phyloP scores from a whole-genome alignment of 1,140 invertebrate genomes.

The Hypothenemus hampei region DNA sequence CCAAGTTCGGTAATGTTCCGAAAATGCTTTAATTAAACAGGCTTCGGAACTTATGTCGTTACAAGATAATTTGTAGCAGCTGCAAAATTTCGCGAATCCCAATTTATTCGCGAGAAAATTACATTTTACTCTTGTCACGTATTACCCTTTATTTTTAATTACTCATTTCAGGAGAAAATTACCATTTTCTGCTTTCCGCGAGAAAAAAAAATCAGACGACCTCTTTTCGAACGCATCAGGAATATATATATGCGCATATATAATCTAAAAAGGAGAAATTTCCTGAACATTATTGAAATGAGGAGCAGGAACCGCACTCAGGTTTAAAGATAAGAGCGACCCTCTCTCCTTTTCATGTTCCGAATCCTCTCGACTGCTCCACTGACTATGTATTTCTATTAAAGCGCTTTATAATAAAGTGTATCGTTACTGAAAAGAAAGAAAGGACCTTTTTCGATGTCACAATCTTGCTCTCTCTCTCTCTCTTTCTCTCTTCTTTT shows the following conservation, averaged over 20 bases:
- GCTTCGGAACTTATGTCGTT: slow-evolving; percentile 25
- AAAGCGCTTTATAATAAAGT: slow-evolving; percentile 1
- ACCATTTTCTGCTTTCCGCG: too few species aligned
- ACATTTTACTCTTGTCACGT: slow-evolving; percentile 17
- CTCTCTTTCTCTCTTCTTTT: too few species aligned
- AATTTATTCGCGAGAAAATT: slow-evolving; percentile 15
- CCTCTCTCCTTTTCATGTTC: neutral
- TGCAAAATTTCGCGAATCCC: slow-evolving; percentile 9
- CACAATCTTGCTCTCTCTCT: too few species aligned
- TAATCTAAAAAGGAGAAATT: neutral
- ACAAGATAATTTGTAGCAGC: slow-evolving; percentile 25
- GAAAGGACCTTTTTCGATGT: too few species aligned
- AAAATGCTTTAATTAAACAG: slow-evolving; percentile 20
- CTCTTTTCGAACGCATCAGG: neutral
- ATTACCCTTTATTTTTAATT: slow-evolving; percentile 3
- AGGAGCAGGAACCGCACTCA: slow-evolving; percentile 6
- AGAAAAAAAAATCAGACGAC: too few species aligned
- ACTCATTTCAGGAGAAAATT: too few species aligned
- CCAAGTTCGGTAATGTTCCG: neutral
- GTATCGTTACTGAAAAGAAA: neutral
- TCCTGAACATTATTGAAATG: slow-evolving; percentile 4
- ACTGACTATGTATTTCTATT: slow-evolving; percentile 1
- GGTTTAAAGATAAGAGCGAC: neutral
- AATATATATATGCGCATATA: neutral
- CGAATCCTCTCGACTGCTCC: neutral